Evolutionary conservation across 2,888 invertebrate genomes (phyloP), one percentile per base, ranked within the genome.

Genomic region (Autographa pulchrina): DNA sequence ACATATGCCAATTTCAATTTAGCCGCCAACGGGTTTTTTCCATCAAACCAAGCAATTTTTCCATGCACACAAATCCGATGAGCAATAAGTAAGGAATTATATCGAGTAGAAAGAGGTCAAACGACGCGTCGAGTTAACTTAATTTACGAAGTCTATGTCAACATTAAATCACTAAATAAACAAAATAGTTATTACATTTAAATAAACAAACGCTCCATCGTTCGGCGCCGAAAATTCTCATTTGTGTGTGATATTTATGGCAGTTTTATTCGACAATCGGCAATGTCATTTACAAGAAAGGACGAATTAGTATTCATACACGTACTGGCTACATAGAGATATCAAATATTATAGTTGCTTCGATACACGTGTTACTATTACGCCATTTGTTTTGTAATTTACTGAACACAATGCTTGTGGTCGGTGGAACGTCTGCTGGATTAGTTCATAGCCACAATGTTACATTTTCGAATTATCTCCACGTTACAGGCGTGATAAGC

Each of bases 371-470:
- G 69, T 67, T 71, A 69, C 71, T 78, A 78, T 80, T 80, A 81
- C 79, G 75, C 75, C 79, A 80, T 80, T 80, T 81, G 80, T 81
- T 81, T 81, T 81, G 80, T 74, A 81, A 82, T 81, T 82, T 79
- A 61, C 69, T 66, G 68, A 74, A 72, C 76, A 81, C 82, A 81
- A 81, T 81, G 73, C 80, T 72, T 79, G 76, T 76, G 80, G 82
- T 74, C 63, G 81, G 65, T 66, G 63, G 71, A 73, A 82, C 82
- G 82, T 82, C 80, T 81, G 73, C 78, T 78, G 78, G 82, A 80
- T 80, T 80, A 78, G 79, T 80, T 75, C 79, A 80, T 82, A 79
- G 75, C 82, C 82, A 71, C 82, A 72, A 72, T 71, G 70, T 75
- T 78, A 78, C 72, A 80, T 78, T 80, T 80, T 78, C 72, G 69